Evolutionary conservation across 2,113 vertebrate species (phyloP).

Genomic region (Eonycteris spelaea): DNA sequence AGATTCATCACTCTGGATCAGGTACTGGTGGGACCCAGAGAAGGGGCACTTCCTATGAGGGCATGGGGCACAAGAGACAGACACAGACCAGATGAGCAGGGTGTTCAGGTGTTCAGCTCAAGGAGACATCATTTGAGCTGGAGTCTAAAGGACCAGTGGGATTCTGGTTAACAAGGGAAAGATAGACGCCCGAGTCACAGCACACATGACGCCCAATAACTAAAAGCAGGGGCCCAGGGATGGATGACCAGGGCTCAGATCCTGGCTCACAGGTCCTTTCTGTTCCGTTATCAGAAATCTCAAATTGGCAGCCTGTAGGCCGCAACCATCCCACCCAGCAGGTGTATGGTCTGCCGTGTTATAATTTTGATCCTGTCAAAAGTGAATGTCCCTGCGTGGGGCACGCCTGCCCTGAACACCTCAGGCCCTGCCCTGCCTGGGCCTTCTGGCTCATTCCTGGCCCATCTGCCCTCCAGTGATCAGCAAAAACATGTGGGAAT

Average conservation of each 20-base stretch:
- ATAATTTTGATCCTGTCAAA: not conserved
- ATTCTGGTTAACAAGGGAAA: not conserved
- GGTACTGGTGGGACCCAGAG: not conserved
- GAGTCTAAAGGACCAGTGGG: not conserved
- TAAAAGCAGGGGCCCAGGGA: not conserved
- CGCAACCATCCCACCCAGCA: not conserved
- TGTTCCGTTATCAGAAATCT: not conserved
- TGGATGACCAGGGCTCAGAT: accelerated
- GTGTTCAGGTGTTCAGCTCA: not conserved
- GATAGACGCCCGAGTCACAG: accelerated
- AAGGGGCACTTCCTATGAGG: not conserved
- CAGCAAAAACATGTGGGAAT: not conserved
- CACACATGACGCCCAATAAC: accelerated
- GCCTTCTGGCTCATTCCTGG: not conserved
- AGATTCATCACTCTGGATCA: no score
- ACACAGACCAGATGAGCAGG: not conserved
- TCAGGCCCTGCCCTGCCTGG: not conserved
- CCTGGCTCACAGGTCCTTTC: not conserved
- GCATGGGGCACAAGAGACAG: accelerated
- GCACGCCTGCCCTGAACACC: accelerated
- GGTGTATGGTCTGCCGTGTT: not conserved
- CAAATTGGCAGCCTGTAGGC: accelerated
- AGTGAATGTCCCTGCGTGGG: not conserved
- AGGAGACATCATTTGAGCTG: not conserved
- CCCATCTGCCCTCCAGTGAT: not conserved